phyloP scores from a whole-genome alignment of 2,113 vertebrate species.

The Pseudolaguvia tuberculata region DNA sequence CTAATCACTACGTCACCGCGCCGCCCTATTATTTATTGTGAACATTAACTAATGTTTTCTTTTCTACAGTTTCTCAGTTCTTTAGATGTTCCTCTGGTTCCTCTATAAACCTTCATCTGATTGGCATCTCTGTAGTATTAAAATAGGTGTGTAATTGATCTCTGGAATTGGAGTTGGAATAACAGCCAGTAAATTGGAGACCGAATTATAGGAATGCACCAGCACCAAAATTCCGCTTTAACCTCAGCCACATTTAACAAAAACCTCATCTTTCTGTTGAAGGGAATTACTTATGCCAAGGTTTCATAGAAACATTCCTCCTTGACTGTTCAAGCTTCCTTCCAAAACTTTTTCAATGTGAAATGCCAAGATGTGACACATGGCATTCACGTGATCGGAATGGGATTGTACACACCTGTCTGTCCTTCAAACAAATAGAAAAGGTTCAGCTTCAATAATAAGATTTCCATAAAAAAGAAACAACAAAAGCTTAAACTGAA shows the following conservation, averaged over 20 bases:
- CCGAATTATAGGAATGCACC: neutral
- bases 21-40: too few relatives aligned
- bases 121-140: too few relatives aligned
- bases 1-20: too few relatives aligned
- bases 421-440: conserved; percentile 55
- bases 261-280: conserved; percentile 6
- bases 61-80: too few relatives aligned
- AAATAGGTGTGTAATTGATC: too few relatives aligned
- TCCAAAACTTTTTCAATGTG: conserved; percentile 49
- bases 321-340: conserved; percentile 37
- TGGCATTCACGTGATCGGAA: conserved; percentile 54
- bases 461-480: conserved; percentile 58
- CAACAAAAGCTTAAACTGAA: conserved; percentile 51
- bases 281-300: neutral
- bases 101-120: too few relatives aligned
- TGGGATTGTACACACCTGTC: conserved; percentile 65
- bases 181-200: neutral
- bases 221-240: conserved; percentile 5
- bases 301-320: conserved; percentile 41
- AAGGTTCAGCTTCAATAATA: conserved; percentile 55
- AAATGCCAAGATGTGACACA: conserved; percentile 53
- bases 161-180: neutral
- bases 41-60: too few relatives aligned
- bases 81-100: too few relatives aligned
- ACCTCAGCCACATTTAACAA: conserved; percentile 22